Evolutionary conservation across 2,888 invertebrate genomes (phyloP).

Genomic region (Nomada hirtipes): DNA sequence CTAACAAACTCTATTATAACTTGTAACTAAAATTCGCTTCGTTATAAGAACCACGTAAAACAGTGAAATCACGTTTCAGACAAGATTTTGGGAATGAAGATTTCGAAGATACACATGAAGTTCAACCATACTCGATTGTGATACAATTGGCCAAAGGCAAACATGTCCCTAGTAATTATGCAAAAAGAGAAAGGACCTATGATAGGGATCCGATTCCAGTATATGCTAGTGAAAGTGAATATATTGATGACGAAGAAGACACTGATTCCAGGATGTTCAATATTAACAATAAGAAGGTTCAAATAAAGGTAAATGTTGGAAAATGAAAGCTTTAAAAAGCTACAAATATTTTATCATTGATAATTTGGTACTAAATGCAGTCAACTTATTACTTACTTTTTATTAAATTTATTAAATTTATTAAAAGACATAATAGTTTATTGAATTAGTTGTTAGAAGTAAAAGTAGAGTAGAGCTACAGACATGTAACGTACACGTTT

Average conservation of each 20-base stretch:
- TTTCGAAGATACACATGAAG: conserved; percentile 32
- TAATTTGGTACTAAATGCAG: too few relatives aligned
- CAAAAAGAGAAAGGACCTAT: conserved; percentile 49
- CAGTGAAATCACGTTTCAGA: conserved; percentile 29
- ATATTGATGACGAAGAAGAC: conserved; percentile 60
- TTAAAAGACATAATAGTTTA: not conserved
- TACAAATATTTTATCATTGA: too few relatives aligned
- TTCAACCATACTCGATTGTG: conserved; percentile 75
- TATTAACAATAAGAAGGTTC: conserved; percentile 64
- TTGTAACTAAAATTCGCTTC: conserved; percentile 1
- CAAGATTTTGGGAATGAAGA: conserved; percentile 23
- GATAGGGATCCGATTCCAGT: conserved; percentile 46
- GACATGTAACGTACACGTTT: too few relatives aligned
- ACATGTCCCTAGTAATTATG: conserved; percentile 43
- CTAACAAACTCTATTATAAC: not conserved
- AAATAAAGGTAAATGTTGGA: conserved; percentile 65
- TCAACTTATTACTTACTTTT: too few relatives aligned
- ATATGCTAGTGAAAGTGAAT: conserved; percentile 62
- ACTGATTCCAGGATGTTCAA: conserved; percentile 58
- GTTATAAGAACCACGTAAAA: not conserved
- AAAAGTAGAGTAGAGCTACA: too few relatives aligned
- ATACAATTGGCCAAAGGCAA: conserved; percentile 74
- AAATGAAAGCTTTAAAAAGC: not conserved
- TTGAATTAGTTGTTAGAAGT: not conserved
- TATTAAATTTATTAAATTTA: not conserved